Conservation (phyloP, 2,888 invertebrate species). For the Bombyx huttoni region DNA sequence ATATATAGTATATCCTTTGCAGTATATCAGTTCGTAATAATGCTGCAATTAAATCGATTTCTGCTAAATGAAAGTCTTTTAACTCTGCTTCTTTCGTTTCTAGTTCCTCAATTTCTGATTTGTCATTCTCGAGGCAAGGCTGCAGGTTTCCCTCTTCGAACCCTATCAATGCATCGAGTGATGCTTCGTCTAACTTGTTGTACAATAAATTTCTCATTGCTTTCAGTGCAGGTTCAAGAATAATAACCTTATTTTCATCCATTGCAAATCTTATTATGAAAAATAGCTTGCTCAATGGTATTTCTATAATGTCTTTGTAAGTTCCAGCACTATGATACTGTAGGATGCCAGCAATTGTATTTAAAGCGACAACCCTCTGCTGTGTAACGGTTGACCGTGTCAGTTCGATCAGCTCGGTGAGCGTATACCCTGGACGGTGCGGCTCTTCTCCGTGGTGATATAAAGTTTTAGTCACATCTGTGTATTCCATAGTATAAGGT, state of each 20-base stretch:
- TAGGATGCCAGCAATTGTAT: constrained; percentile 84
- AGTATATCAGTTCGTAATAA: constrained; percentile 82
- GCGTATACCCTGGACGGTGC: constrained; percentile 89
- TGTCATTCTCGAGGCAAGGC: constrained; percentile 70
- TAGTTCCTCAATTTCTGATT: constrained; percentile 67
- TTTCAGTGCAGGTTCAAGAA: constrained; percentile 82
- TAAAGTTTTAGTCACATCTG: constrained; percentile 73
- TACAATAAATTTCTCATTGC: constrained; percentile 82
- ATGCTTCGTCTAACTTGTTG: constrained; percentile 84
- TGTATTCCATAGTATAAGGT: constrained; percentile 76
- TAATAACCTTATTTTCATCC: constrained; percentile 83
- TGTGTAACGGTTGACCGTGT: constrained; percentile 83
- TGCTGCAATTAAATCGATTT: constrained; percentile 84
- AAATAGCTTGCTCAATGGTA: constrained; percentile 83
- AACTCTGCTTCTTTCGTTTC: constrained; percentile 73
- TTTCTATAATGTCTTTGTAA: constrained; percentile 81
- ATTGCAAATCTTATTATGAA: constrained; percentile 87
- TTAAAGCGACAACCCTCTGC: constrained; percentile 86
- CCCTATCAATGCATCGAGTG: constrained; percentile 78
- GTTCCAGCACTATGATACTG: constrained; percentile 81
- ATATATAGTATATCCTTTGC: constrained; percentile 74
- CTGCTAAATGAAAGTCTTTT: constrained; percentile 89
- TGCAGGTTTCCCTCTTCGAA: constrained; percentile 76
- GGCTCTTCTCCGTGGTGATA: constrained; percentile 96
- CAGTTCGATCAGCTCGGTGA: constrained; percentile 89